Percentiles rank a stretch among this genome's conserved stretches.
Evolutionary conservation across 53 echinoderm and acorn worm genomes (phyloP).

Genomic region (Zoroaster sp.): DNA sequence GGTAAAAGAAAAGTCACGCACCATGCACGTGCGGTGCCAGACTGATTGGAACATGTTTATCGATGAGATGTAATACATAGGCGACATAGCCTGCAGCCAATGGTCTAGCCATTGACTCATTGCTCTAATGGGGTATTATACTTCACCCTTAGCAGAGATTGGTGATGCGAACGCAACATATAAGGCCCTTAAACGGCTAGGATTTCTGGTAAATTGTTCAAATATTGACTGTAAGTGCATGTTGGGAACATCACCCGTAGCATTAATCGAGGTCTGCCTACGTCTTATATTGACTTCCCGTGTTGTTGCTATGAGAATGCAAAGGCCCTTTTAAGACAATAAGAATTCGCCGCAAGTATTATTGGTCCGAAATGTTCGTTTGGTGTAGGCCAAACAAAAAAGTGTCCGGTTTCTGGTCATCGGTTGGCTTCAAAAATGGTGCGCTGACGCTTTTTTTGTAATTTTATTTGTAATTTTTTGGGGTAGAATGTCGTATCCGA

Average conservation of each 20-base stretch:
- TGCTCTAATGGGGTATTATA: slow-evolving; percentile 45
- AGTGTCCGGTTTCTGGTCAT: no score
- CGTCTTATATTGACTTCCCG: slow-evolving; percentile 7
- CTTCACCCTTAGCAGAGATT: not conserved
- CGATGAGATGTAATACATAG: not conserved
- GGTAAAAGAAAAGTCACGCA: no score
- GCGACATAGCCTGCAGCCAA: not conserved
- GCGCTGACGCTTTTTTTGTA: no score
- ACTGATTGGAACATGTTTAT: slow-evolving; percentile 13
- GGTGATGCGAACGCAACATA: not conserved
- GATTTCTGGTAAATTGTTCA: slow-evolving; percentile 40
- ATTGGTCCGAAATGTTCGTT: not conserved
- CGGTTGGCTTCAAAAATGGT: no score
- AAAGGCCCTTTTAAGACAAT: not conserved
- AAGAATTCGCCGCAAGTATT: not conserved
- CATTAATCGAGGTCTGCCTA: slow-evolving; percentile 6
- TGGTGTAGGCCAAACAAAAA: no score
- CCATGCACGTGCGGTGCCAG: slow-evolving; percentile 4
- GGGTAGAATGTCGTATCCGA: no score
- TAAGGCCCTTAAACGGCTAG: slow-evolving; percentile 25
- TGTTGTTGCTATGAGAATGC: not conserved
- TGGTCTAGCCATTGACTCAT: slow-evolving; percentile 30
- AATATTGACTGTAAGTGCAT: slow-evolving; percentile 40
- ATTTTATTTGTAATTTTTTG: no score
- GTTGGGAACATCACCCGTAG: slow-evolving; percentile 8